Evolutionary conservation across 2,888 invertebrate genomes (phyloP).

Genomic region (Scaeva pyrastri): DNA sequence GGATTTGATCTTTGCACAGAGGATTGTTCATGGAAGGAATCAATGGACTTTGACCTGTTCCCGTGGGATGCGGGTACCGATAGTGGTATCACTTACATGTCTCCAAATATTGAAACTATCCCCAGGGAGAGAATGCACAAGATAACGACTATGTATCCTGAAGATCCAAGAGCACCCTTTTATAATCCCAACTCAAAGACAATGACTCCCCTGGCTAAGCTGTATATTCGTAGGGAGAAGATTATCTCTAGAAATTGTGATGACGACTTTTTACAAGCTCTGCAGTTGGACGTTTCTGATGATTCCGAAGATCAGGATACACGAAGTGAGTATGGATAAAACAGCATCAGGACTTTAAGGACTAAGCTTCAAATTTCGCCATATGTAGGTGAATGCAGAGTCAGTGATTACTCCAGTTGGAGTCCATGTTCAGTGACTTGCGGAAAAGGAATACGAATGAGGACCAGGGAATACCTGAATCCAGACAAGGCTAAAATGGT

Average conservation of each 20-base stretch:
- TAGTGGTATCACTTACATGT: slow-evolving; percentile 95
- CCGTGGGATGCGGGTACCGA: slow-evolving; percentile 99
- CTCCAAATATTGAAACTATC: slow-evolving; percentile 90
- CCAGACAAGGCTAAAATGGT: slow-evolving; percentile 90
- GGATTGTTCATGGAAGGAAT: slow-evolving; percentile 96
- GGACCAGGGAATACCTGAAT: slow-evolving; percentile 89
- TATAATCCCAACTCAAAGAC: slow-evolving; percentile 88
- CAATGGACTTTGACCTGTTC: slow-evolving; percentile 92
- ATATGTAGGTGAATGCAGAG: slow-evolving; percentile 90
- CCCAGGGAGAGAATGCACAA: slow-evolving; percentile 93
- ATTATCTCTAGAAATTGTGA: slow-evolving; percentile 91
- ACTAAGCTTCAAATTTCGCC: slow-evolving; percentile 76
- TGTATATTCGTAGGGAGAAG: slow-evolving; percentile 91
- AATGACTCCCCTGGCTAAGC: slow-evolving; percentile 93
- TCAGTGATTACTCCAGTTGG: slow-evolving; percentile 91
- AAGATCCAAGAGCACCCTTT: slow-evolving; percentile 96
- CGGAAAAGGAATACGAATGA: slow-evolving; percentile 93
- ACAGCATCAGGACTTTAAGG: background rate
- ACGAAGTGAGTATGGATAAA: slow-evolving; percentile 86
- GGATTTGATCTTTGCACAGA: slow-evolving; percentile 93
- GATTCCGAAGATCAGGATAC: slow-evolving; percentile 87
- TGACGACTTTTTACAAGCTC: slow-evolving; percentile 86
- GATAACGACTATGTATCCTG: slow-evolving; percentile 95
- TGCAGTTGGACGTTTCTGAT: slow-evolving; percentile 87
- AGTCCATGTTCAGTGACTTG: slow-evolving; percentile 93